Evolutionary conservation across 1,140 invertebrate genomes (phyloP).

Genomic region (Drosophila pectinifera): DNA sequence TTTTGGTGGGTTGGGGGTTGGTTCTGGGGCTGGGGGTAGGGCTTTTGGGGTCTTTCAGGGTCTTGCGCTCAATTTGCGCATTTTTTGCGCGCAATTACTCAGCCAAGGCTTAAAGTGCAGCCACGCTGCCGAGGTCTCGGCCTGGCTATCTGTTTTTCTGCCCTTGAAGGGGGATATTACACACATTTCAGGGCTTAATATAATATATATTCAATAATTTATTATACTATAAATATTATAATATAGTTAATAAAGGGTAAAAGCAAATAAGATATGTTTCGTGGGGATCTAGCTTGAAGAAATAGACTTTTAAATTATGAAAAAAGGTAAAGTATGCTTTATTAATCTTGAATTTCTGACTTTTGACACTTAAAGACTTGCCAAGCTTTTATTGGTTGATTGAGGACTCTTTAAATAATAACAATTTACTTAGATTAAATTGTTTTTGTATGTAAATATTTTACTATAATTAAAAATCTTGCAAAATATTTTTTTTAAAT

Average conservation of each 20-base stretch:
- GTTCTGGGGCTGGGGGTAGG: background rate
- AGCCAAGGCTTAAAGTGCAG: constrained; percentile 73
- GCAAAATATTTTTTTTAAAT: too few relatives aligned
- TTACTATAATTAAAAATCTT: background rate
- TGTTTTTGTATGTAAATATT: too few relatives aligned
- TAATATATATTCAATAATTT: background rate
- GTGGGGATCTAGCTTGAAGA: too few relatives aligned
- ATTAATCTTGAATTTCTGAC: too few relatives aligned
- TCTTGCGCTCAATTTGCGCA: constrained; percentile 81
- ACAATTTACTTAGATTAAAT: background rate
- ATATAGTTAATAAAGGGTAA: too few relatives aligned
- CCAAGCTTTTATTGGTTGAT: too few relatives aligned
- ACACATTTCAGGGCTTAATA: too few relatives aligned
- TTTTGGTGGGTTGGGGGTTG: background rate
- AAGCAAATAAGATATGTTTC: background rate
- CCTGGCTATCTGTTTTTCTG: constrained; percentile 2
- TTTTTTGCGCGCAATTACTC: constrained; percentile 83
- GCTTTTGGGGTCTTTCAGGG: constrained; percentile 53
- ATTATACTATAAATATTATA: background rate
- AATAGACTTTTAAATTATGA: background rate
- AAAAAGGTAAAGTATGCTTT: background rate
- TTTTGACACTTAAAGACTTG: accelerated
- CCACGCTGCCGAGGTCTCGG: constrained; percentile 1
- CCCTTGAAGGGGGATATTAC: constrained; percentile 7
- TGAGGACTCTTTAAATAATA: too few relatives aligned